These are phyloP conservation scores for Dolomedes plantarius DNA, from an alignment of 2,888 invertebrate genomes.

Conservation along the genomic window DNA sequence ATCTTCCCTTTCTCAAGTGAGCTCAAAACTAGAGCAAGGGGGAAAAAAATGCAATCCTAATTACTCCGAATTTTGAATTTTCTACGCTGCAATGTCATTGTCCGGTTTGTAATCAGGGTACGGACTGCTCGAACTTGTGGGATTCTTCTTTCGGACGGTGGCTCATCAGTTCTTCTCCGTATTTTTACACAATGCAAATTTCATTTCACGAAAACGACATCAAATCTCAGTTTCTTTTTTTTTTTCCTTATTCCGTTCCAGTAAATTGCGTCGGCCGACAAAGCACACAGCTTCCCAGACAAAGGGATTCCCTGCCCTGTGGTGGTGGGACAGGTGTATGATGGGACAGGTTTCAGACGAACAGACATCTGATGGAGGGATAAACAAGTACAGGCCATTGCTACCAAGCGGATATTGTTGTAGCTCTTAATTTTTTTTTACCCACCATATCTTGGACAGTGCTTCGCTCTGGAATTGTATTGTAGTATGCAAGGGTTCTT, in stretches of 20 bases:
- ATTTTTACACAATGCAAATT: neutral
- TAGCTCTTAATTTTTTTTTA: neutral
- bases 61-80: too few species aligned
- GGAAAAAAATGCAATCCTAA: too few species aligned
- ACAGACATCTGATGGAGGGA: neutral
- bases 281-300: neutral
- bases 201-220: neutral
- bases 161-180: too few species aligned
- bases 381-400: neutral
- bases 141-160: too few species aligned
- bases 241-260: neutral
- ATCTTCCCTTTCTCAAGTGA: too few species aligned
- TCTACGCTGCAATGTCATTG: too few species aligned
- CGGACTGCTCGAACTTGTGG: too few species aligned
- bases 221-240: neutral
- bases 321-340: conserved; percentile 15
- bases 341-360: neutral
- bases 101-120: too few species aligned
- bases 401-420: neutral
- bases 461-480: too few species aligned
- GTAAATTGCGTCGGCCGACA: neutral
- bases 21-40: too few species aligned
- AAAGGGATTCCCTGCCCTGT: neutral
- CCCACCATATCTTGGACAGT: too few species aligned
- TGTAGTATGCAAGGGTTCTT: too few species aligned